phyloP scores from a whole-genome alignment of 2,888 invertebrate genomes.

The Cryptus viduatorius region DNA sequence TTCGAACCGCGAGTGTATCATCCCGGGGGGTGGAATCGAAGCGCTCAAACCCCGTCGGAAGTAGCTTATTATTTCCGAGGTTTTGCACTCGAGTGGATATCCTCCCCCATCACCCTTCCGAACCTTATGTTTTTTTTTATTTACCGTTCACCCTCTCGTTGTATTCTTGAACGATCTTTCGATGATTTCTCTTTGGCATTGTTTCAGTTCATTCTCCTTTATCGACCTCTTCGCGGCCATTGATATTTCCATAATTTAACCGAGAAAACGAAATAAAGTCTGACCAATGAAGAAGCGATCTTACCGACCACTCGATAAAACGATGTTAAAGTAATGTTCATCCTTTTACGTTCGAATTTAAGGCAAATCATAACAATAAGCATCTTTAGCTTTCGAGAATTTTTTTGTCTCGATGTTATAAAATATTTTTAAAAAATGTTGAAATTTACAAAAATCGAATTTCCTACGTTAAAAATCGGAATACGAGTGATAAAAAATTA shows the following conservation, averaged over 20 bases:
- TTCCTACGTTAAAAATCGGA: too few species aligned
- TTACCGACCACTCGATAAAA: slow-evolving; percentile 12
- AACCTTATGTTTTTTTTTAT: slow-evolving; percentile 38
- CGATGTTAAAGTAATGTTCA: not conserved
- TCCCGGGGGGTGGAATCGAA: slow-evolving; percentile 66
- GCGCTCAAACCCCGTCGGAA: slow-evolving; percentile 68
- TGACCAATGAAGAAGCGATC: slow-evolving; percentile 4
- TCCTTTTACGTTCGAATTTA: too few species aligned
- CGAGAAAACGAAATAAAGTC: slow-evolving; percentile 55
- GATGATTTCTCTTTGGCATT: slow-evolving; percentile 62
- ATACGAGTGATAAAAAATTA: too few species aligned
- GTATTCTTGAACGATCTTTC: slow-evolving; percentile 18
- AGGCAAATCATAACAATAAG: too few species aligned
- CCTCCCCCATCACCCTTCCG: slow-evolving; percentile 27
- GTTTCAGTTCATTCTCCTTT: not conserved
- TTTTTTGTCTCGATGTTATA: too few species aligned
- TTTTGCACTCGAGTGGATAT: slow-evolving; percentile 72
- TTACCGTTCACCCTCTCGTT: not conserved
- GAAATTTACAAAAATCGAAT: too few species aligned
- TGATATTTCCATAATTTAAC: slow-evolving; percentile 66
- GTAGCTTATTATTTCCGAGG: slow-evolving; percentile 81
- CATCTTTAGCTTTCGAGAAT: too few species aligned
- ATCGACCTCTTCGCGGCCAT: slow-evolving; percentile 46
- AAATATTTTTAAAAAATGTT: too few species aligned
- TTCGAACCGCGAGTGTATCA: slow-evolving; percentile 70